These are phyloP conservation scores for Thalassaphorura encarpata DNA, from an alignment of 1,140 invertebrate species.

Conservation along the genomic window DNA sequence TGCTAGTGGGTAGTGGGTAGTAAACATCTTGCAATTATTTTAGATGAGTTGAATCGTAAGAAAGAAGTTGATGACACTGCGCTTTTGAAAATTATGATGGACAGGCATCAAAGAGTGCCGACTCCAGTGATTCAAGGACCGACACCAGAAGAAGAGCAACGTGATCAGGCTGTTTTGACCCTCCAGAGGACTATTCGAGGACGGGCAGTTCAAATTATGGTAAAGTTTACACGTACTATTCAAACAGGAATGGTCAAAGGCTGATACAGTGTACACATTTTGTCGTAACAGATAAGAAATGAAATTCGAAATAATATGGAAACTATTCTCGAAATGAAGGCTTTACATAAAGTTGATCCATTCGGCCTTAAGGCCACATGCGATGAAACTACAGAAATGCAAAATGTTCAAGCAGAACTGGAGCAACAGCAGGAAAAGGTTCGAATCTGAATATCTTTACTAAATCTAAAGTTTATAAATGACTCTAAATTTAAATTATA, in stretches of 20 bases:
- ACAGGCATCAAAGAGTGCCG: constrained; percentile 33
- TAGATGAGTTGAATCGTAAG: not conserved
- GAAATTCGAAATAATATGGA: constrained; percentile 19
- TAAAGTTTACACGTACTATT: constrained; percentile 39
- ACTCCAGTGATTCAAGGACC: constrained; percentile 46
- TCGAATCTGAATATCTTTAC: not conserved
- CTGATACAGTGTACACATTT: not conserved
- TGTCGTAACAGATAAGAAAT: constrained; percentile 21
- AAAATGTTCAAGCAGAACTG: constrained; percentile 3
- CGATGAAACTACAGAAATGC: constrained; percentile 7
- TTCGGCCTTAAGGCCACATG: constrained; percentile 7
- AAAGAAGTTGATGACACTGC: too few species aligned
- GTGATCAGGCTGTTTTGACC: constrained; percentile 48
- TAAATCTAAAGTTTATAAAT: not conserved
- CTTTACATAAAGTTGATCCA: constrained; percentile 23
- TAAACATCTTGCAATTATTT: too few species aligned
- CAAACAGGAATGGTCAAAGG: constrained; percentile 26
- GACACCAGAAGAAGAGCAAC: constrained; percentile 43
- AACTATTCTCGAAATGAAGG: constrained; percentile 20
- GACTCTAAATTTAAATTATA: constrained; percentile 1
- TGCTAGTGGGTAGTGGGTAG: too few species aligned
- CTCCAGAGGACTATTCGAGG: constrained; percentile 56
- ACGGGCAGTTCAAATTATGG: constrained; percentile 56
- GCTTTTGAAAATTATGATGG: too few species aligned
- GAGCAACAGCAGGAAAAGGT: not conserved